Conservation (phyloP, 1,140 invertebrate genomes). For the Calliphora vicina region DNA sequence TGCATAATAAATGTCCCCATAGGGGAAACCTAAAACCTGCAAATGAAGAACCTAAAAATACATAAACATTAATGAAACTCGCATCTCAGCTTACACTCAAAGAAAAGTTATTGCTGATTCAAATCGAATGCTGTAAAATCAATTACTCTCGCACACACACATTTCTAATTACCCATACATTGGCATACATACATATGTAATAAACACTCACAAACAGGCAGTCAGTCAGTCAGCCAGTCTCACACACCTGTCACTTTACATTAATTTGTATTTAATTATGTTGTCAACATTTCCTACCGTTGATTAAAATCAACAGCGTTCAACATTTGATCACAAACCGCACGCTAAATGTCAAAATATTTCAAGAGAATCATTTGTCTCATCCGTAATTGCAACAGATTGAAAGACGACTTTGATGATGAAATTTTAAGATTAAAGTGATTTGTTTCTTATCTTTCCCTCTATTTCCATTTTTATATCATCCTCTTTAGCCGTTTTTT, state of each 20-base stretch:
- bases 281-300: constrained; percentile 29
- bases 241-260: not conserved
- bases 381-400: constrained; percentile 12
- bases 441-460: not conserved
- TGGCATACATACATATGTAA: not conserved
- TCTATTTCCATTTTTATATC: too few species aligned
- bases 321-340: constrained; percentile 29
- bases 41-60: not conserved
- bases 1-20: not conserved
- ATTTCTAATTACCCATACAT: not conserved
- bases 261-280: constrained; percentile 21
- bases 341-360: constrained; percentile 16
- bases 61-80: not conserved
- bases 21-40: not conserved
- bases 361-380: constrained; percentile 32
- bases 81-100: not conserved
- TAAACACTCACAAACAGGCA: not conserved
- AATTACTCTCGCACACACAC: not conserved
- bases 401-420: constrained; percentile 14
- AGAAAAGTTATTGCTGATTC: not conserved
- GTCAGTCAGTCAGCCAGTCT: too few species aligned
- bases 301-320: constrained; percentile 31
- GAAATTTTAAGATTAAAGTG: not conserved
- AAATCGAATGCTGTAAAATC: not conserved
- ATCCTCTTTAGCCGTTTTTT: not conserved